A percentile compares a stretch with the other conserved stretches of the same genome.
Evolutionary conservation across 2,888 invertebrate genomes (phyloP).

Genomic region (Himalopsyche tibetana): DNA sequence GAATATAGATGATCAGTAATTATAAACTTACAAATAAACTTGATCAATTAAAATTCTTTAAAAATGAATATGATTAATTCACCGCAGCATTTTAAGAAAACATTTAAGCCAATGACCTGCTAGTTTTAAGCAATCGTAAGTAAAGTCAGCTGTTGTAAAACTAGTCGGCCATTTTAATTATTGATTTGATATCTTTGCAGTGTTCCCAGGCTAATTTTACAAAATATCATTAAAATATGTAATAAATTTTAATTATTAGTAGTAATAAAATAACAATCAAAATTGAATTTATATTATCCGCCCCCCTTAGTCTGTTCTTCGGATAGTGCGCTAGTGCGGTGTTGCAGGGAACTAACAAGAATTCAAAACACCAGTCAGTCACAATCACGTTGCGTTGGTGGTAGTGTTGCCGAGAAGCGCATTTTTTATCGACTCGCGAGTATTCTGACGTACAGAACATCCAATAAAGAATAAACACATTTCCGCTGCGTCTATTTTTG

Average conservation of each 20-base stretch:
- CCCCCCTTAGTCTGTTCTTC: background rate
- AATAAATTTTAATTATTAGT: background rate
- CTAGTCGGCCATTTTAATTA: too few relatives aligned
- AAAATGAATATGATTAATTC: too few relatives aligned
- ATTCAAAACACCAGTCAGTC: slow-evolving; percentile 44
- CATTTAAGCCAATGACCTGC: too few relatives aligned
- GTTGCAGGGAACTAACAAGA: slow-evolving; percentile 7
- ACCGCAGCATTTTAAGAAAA: too few relatives aligned
- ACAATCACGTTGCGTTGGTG: slow-evolving; percentile 14
- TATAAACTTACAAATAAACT: too few relatives aligned
- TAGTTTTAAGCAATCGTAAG: too few relatives aligned
- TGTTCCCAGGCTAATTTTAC: too few relatives aligned
- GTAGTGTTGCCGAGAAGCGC: slow-evolving; percentile 40
- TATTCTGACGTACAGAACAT: slow-evolving; percentile 39
- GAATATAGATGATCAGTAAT: too few relatives aligned
- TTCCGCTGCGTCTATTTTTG: background rate
- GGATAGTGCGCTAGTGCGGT: slow-evolving; percentile 22
- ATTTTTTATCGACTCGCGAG: slow-evolving; percentile 47
- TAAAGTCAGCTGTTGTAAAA: too few relatives aligned
- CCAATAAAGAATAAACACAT: slow-evolving; percentile 2
- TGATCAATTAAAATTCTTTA: too few relatives aligned
- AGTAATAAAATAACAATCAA: slow-evolving; percentile 7
- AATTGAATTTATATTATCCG: background rate
- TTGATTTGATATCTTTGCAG: too few relatives aligned
- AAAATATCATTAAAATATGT: background rate